Conservation (phyloP, 2,113 vertebrate species). For the Crotalus tigris region DNA sequence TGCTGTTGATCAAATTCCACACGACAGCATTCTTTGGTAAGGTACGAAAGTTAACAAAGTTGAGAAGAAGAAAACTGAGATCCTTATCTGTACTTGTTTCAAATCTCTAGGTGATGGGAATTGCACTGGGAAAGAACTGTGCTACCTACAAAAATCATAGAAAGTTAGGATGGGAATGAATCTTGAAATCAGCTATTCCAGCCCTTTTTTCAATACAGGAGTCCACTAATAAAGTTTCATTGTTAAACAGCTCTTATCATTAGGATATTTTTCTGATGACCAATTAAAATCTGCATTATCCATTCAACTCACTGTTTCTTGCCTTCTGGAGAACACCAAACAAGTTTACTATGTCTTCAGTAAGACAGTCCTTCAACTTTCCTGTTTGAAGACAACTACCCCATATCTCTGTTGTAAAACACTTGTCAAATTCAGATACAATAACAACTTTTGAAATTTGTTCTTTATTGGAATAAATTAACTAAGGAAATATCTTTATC, state of each 20-base stretch:
- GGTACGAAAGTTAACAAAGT: neutral
- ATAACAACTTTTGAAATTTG: neutral
- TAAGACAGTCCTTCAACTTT: neutral
- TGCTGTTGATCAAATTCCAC: constrained; percentile 8
- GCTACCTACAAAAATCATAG: neutral
- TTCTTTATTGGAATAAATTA: neutral
- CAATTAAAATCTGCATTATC: neutral
- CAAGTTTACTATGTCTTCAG: neutral
- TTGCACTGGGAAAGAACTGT: neutral
- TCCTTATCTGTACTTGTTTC: constrained; percentile 25
- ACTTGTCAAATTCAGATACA: neutral
- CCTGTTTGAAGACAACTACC: neutral
- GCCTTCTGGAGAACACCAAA: neutral
- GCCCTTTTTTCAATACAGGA: neutral
- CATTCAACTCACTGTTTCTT: neutral
- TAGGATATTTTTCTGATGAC: neutral
- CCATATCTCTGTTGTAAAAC: neutral
- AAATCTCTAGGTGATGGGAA: neutral
- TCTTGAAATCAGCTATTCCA: neutral
- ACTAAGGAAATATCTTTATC: neutral
- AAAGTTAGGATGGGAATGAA: neutral
- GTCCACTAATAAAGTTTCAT: neutral
- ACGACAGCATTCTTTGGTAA: constrained; percentile 28
- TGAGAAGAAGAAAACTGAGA: constrained; percentile 1
- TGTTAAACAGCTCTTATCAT: neutral